Percentiles rank a stretch among this genome's conserved stretches.
Evolutionary conservation across 2,797 vertebrate genomes (phyloP).

Genomic region (Trachurus trachurus): DNA sequence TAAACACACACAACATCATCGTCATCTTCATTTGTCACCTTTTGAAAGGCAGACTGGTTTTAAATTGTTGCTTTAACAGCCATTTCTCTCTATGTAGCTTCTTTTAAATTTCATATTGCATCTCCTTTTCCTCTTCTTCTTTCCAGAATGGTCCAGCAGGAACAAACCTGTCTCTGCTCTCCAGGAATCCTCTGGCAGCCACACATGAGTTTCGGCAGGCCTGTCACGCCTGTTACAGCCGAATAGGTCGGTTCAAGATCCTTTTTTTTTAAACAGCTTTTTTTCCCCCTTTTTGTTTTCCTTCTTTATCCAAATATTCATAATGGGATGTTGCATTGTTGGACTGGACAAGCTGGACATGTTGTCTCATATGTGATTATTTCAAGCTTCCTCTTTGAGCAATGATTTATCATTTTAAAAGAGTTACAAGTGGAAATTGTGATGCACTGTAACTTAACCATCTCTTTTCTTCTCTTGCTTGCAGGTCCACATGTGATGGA

Average conservation of each 20-base stretch:
- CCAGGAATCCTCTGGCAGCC: slow-evolving; percentile 94
- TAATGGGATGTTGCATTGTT: not conserved
- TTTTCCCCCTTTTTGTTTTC: too few relatives aligned
- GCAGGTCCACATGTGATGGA: slow-evolving; percentile 94
- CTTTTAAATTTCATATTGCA: not conserved
- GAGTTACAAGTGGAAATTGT: not conserved
- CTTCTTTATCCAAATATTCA: too few relatives aligned
- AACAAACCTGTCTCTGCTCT: slow-evolving; percentile 92
- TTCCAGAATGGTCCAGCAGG: slow-evolving; percentile 85
- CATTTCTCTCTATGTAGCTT: not conserved
- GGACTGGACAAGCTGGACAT: not conserved
- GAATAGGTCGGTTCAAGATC: slow-evolving; percentile 89
- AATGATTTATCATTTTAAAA: not conserved
- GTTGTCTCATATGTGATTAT: not conserved
- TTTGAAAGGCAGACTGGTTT: not conserved
- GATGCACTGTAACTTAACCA: not conserved
- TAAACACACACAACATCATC: not conserved
- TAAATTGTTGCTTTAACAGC: not conserved
- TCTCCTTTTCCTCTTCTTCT: not conserved
- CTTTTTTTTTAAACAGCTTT: too few relatives aligned
- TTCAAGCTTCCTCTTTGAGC: not conserved
- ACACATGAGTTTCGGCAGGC: slow-evolving; percentile 97
- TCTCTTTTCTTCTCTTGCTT: not conserved
- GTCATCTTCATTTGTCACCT: not conserved
- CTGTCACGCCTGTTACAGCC: slow-evolving; percentile 96